A percentile compares a stretch with the other conserved stretches of the same genome.
These are phyloP conservation scores for Ceratina japonica DNA, from an alignment of 1,140 invertebrate species.

Conservation along the genomic window DNA sequence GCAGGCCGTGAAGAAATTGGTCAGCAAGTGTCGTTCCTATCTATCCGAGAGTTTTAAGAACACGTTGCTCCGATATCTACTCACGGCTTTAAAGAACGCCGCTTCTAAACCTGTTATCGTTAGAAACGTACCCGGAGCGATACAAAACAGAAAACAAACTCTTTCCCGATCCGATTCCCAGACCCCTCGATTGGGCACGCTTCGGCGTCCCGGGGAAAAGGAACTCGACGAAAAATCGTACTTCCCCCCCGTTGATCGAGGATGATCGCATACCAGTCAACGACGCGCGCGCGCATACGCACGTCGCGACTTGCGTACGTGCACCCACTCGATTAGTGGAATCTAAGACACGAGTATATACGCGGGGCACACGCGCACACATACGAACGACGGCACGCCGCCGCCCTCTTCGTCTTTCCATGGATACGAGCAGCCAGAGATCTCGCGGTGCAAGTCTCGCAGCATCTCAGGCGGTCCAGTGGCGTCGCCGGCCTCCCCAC, in stretches of 20 bases:
- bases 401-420: background rate
- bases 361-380: background rate
- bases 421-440: slow-evolving; percentile 39
- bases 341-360: too few relatives aligned
- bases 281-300: background rate
- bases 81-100: background rate
- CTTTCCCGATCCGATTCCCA: too few relatives aligned
- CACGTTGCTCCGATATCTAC: background rate
- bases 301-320: too few relatives aligned
- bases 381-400: background rate
- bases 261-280: background rate
- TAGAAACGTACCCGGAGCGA: too few relatives aligned
- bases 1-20: background rate
- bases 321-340: too few relatives aligned
- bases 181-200: background rate
- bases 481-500: slow-evolving; percentile 54
- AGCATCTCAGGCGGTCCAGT: slow-evolving; percentile 73
- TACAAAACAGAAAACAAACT: too few relatives aligned
- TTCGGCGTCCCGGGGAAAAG: background rate
- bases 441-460: slow-evolving; percentile 49
- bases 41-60: background rate
- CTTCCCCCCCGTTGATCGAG: background rate
- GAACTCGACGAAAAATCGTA: background rate
- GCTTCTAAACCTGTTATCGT: background rate
- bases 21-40: background rate